Percentiles rank a stretch among this genome's conserved stretches.
Conservation (phyloP, 2,113 vertebrate species). For the Limnothrissa miodon region DNA sequence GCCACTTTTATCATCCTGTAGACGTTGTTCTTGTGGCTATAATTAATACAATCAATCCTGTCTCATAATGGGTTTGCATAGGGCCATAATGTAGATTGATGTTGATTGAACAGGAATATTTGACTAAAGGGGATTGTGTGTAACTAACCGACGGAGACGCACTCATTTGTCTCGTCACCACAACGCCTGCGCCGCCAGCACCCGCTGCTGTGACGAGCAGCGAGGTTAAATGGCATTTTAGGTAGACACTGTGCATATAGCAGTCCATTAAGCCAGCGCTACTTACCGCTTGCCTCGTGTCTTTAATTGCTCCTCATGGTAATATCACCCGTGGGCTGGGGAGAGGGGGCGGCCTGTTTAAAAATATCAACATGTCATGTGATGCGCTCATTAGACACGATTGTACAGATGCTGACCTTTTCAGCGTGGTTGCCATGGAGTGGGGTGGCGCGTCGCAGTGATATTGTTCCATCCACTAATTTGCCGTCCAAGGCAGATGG, state of each 20-base stretch:
- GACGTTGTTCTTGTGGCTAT: conserved; percentile 61
- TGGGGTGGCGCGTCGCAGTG: conserved; percentile 53
- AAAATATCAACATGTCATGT: background rate
- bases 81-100: background rate
- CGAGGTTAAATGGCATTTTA: background rate
- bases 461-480: background rate
- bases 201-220: background rate
- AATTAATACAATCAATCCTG: conserved; percentile 66
- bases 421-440: conserved; percentile 56
- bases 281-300: background rate
- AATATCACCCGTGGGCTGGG: background rate
- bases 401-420: conserved; percentile 41
- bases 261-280: background rate
- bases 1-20: background rate
- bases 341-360: background rate
- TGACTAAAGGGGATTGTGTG: background rate
- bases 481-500: conserved; percentile 1
- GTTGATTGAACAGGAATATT: conserved; percentile 11
- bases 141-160: conserved; percentile 6
- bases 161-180: conserved; percentile 8
- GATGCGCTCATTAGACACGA: background rate
- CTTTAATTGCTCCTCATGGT: conserved; percentile 9
- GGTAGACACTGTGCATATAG: background rate
- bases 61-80: conserved; percentile 24
- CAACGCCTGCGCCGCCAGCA: background rate